A percentile compares a stretch with the other conserved stretches of the same genome.
phyloP scores from a whole-genome alignment of 2,113 vertebrate genomes.

The Dinomys branickii region DNA sequence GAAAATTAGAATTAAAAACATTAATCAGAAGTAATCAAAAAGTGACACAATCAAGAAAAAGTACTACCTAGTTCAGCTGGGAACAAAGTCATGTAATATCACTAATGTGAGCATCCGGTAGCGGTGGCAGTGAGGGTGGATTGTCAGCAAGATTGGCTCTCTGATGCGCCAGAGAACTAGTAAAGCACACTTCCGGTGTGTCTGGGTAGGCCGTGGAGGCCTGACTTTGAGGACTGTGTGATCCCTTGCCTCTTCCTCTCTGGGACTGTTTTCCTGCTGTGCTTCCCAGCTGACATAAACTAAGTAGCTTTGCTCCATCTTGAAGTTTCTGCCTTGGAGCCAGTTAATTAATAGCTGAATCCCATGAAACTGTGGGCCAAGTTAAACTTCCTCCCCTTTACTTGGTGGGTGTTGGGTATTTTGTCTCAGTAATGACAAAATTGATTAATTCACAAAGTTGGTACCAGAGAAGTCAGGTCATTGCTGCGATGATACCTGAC shows the following conservation, averaged over 20 bases:
- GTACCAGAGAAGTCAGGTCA: not conserved
- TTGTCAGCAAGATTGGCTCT: not conserved
- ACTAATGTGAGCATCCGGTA: not conserved
- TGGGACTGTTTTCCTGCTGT: not conserved
- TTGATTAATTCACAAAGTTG: not conserved
- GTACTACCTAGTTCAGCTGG: not conserved
- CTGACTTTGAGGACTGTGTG: not conserved
- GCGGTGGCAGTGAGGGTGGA: not conserved
- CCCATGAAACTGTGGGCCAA: not conserved
- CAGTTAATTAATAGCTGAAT: not conserved
- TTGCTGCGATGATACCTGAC: not conserved
- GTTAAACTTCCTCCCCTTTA: not conserved
- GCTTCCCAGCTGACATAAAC: not conserved
- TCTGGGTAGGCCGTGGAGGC: not conserved
- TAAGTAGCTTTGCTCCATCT: not conserved
- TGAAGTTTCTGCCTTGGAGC: not conserved
- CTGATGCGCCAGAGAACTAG: not conserved
- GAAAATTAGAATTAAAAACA: constrained; percentile 2
- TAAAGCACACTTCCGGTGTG: not conserved
- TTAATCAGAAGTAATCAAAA: not conserved
- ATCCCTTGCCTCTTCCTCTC: not conserved
- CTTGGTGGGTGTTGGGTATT: not conserved
- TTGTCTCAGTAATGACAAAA: not conserved
- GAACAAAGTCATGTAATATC: not conserved
- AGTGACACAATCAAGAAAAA: not conserved